These are phyloP conservation scores for Tychaedon coryphoeus DNA, from an alignment of 2,113 vertebrate genomes.

Conservation along the genomic window DNA sequence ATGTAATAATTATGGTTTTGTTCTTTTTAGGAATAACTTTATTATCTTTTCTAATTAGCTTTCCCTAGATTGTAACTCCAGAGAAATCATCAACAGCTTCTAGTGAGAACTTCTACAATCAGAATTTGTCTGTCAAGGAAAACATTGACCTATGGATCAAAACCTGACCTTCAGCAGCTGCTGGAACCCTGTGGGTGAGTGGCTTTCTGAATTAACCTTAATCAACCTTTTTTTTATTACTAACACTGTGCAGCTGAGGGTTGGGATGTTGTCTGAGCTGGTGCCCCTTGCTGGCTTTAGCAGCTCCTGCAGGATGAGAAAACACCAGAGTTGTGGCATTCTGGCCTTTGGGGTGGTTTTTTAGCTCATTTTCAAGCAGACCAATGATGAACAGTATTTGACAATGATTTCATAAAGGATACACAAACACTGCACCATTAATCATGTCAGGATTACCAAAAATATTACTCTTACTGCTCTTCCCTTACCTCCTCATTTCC, in stretches of 20 bases:
- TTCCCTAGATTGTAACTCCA: background rate
- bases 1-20: background rate
- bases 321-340: rapidly evolving
- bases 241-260: background rate
- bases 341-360: background rate
- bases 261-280: background rate
- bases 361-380: background rate
- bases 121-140: background rate
- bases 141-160: rapidly evolving
- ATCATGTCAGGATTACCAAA: background rate
- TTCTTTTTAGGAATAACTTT: background rate
- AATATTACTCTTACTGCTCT: background rate
- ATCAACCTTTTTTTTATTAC: too few relatives aligned
- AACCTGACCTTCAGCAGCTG: background rate
- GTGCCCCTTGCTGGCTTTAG: background rate
- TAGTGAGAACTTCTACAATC: background rate
- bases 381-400: background rate
- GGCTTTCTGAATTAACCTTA: background rate
- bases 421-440: background rate
- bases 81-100: background rate
- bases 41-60: background rate
- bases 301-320: background rate
- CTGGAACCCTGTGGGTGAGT: background rate
- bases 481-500: background rate
- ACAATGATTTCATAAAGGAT: background rate